Evolutionary conservation across 1,140 invertebrate genomes (phyloP).

Genomic region (Battus philenor): DNA sequence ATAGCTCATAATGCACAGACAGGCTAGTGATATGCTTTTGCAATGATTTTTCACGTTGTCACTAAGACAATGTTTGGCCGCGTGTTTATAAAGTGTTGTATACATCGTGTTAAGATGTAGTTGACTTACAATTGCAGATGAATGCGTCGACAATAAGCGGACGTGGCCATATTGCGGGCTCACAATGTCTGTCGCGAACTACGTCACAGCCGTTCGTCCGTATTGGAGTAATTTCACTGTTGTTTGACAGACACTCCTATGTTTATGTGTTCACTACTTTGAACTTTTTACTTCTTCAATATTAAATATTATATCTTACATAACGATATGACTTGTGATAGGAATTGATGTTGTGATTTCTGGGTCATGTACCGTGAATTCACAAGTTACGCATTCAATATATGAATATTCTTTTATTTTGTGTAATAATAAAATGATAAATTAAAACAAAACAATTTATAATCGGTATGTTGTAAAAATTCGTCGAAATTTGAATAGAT

Average conservation of each 20-base stretch:
- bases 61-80: slow-evolving; percentile 5
- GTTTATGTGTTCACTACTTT: not conserved
- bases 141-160: slow-evolving; percentile 57
- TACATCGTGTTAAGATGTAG: slow-evolving; percentile 1
- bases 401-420: too few relatives aligned
- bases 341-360: too few relatives aligned
- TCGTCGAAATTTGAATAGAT: too few relatives aligned
- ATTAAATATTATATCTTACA: too few relatives aligned
- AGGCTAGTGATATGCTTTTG: not conserved
- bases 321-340: too few relatives aligned
- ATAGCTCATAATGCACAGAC: slow-evolving; percentile 9
- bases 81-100: too few relatives aligned
- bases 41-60: not conserved
- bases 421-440: too few relatives aligned
- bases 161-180: slow-evolving; percentile 44
- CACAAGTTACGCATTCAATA: too few relatives aligned
- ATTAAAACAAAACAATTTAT: too few relatives aligned
- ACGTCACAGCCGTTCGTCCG: slow-evolving; percentile 20
- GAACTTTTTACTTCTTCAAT: too few relatives aligned
- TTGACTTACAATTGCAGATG: slow-evolving; percentile 33
- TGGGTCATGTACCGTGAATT: too few relatives aligned
- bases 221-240: slow-evolving; percentile 13
- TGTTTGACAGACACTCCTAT: slow-evolving; percentile 12
- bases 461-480: too few relatives aligned
- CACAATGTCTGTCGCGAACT: slow-evolving; percentile 45